A percentile compares a stretch with the other conserved stretches of the same genome.
These are phyloP conservation scores for Drosophila repletoides DNA, from an alignment of 1,140 invertebrate species.

Conservation along the genomic window DNA sequence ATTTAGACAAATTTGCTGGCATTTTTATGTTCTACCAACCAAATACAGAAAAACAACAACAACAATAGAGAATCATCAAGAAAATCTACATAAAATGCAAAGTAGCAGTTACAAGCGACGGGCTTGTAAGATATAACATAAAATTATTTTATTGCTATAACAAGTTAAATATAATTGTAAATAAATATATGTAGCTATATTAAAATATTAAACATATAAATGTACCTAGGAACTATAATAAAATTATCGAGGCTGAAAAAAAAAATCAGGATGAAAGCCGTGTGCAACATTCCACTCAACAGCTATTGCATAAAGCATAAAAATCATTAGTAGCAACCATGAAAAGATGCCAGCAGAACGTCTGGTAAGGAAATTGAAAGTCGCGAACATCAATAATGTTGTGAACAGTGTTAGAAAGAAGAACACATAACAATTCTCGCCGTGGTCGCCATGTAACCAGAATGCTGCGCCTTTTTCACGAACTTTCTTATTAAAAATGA, in stretches of 20 bases:
- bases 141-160: no score
- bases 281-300: constrained; percentile 12
- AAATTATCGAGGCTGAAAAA: background rate
- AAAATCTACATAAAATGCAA: background rate
- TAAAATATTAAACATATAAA: no score
- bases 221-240: no score
- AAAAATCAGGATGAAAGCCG: background rate
- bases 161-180: no score
- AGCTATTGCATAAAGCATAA: constrained; percentile 1
- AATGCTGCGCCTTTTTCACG: background rate
- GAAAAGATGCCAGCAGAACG: constrained; percentile 46
- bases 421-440: constrained; percentile 45
- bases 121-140: no score
- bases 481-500: background rate
- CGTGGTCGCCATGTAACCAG: constrained; percentile 28
- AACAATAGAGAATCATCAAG: background rate
- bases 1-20: constrained; percentile 52
- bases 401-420: constrained; percentile 9
- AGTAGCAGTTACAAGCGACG: background rate
- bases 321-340: constrained; percentile 24
- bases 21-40: constrained; percentile 13
- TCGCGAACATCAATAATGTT: constrained; percentile 23
- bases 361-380: constrained; percentile 37
- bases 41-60: constrained; percentile 8
- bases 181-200: no score